Percentiles rank a stretch among this genome's conserved stretches.
Evolutionary conservation across 2,113 vertebrate species (phyloP).

Genomic region (Pica pica): DNA sequence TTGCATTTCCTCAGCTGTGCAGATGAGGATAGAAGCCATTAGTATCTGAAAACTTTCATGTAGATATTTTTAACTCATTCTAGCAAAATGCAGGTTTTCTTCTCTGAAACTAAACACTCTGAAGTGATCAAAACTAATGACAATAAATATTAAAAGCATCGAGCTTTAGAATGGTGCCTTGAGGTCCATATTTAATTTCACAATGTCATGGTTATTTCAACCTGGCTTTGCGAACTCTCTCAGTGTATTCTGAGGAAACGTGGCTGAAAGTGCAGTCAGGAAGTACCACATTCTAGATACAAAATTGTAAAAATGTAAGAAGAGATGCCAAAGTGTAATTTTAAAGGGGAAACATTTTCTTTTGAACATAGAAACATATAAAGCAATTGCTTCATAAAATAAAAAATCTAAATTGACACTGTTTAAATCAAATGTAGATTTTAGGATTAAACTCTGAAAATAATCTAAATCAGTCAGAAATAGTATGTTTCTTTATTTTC

Average conservation of each 20-base stretch:
- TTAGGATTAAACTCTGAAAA: not conserved
- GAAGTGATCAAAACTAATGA: not conserved
- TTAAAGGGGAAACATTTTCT: not conserved
- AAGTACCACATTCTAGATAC: not conserved
- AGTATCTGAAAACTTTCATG: not conserved
- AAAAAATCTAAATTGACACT: not conserved
- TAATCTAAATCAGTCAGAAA: not conserved
- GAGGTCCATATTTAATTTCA: not conserved
- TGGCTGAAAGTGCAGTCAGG: not conserved
- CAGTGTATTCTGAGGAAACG: fast-evolving
- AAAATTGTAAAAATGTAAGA: not conserved
- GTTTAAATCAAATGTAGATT: not conserved
- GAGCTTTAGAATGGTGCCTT: not conserved
- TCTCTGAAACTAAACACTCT: not conserved
- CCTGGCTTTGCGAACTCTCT: not conserved
- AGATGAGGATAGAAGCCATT: not conserved
- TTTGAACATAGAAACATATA: not conserved
- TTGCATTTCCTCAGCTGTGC: not conserved
- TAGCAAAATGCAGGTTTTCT: not conserved
- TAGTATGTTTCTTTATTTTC: not conserved
- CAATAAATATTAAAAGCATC: not conserved
- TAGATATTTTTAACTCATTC: not conserved
- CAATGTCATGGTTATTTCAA: not conserved
- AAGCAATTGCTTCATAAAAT: not conserved
- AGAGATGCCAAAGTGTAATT: not conserved